phyloP scores from a whole-genome alignment of 2,797 vertebrate genomes.

The Ammospiza maritima region DNA sequence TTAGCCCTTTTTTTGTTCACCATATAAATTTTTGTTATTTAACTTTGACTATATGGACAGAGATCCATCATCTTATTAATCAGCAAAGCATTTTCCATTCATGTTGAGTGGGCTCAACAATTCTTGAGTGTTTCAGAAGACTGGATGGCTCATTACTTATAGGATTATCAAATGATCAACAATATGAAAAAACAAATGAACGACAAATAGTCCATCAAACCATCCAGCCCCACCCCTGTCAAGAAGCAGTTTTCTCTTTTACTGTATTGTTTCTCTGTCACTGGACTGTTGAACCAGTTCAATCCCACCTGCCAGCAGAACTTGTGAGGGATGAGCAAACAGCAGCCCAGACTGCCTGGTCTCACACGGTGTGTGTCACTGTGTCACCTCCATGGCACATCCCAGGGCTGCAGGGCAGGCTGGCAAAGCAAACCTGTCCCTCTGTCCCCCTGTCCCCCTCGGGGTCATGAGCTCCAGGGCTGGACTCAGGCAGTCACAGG shows the following conservation, averaged over 20 bases:
- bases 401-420: background rate
- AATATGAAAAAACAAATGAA: background rate
- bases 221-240: background rate
- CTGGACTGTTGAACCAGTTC: background rate
- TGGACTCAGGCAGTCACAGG: background rate
- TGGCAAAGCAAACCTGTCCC: background rate
- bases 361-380: rapidly evolving
- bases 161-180: background rate
- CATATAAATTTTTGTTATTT: background rate
- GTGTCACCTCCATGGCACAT: rapidly evolving
- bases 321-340: rapidly evolving
- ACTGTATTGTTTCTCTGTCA: background rate
- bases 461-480: background rate
- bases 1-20: background rate
- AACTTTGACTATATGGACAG: background rate
- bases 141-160: background rate
- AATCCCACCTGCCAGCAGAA: background rate
- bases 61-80: background rate
- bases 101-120: background rate
- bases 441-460: too few relatives aligned
- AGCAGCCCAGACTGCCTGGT: background rate
- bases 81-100: background rate
- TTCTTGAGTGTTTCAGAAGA: background rate
- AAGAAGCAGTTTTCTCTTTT: background rate
- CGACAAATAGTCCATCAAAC: background rate